Percentiles rank a stretch among this genome's conserved stretches.
Conservation (phyloP, 2,797 vertebrate genomes). For the Acridotheres tristis region DNA sequence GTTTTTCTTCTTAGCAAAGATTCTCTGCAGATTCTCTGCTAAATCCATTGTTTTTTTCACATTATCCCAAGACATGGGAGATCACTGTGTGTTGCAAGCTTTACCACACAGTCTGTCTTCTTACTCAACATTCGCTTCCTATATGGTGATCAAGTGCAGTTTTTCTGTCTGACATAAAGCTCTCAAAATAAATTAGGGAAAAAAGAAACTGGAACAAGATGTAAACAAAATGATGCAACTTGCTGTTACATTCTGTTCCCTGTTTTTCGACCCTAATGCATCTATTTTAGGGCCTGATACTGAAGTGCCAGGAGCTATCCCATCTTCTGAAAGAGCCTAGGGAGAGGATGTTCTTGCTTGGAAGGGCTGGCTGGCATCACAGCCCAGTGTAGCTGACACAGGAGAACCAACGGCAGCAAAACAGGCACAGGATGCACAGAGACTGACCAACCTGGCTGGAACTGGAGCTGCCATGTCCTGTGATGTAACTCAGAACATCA, state of each 20-base stretch:
- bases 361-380: not conserved
- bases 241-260: conserved; percentile 23
- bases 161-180: conserved; percentile 23
- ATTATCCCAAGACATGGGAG: not conserved
- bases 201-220: conserved; percentile 28
- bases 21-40: not conserved
- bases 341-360: not conserved
- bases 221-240: conserved; percentile 29
- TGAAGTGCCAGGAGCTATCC: not conserved
- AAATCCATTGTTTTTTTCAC: not conserved
- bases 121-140: not conserved
- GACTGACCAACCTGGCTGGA: not conserved
- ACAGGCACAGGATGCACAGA: not conserved
- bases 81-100: not conserved
- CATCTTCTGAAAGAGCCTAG: not conserved
- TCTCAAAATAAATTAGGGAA: conserved; percentile 36
- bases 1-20: not conserved
- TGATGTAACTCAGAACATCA: not conserved
- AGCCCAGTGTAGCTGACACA: not conserved
- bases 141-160: not conserved
- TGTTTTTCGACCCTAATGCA: not conserved
- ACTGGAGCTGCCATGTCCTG: not conserved
- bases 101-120: not conserved
- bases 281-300: not conserved
- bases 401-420: not conserved